Evolutionary conservation across 92 coral and sea anemone species (phyloP).

Genomic region (Porites divaricata): DNA sequence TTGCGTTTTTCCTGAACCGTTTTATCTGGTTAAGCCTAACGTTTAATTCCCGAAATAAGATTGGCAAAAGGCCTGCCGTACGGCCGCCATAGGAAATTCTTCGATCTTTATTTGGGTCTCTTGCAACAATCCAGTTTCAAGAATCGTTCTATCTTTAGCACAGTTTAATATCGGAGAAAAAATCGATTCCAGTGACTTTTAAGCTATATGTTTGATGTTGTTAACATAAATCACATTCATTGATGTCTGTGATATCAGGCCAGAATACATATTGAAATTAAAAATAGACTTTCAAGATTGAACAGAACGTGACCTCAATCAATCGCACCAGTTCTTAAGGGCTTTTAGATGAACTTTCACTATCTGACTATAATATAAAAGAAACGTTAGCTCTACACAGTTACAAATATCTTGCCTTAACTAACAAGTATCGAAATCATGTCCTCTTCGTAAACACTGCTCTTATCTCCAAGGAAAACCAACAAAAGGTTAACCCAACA

Average conservation of each 20-base stretch:
- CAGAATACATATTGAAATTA: conserved; percentile 17
- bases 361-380: conserved; percentile 1
- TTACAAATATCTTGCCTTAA: conserved; percentile 7
- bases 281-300: conserved; percentile 22
- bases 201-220: conserved; percentile 38
- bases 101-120: conserved; percentile 1
- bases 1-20: conserved; percentile 12
- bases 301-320: background rate
- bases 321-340: background rate
- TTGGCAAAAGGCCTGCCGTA: conserved; percentile 6
- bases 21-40: conserved; percentile 32
- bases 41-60: conserved; percentile 36
- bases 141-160: conserved; percentile 31
- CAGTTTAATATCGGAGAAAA: conserved; percentile 23
- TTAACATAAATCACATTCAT: conserved; percentile 17
- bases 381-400: background rate
- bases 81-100: conserved; percentile 25
- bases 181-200: conserved; percentile 24
- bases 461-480: conserved; percentile 28
- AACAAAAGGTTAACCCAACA: conserved; percentile 44
- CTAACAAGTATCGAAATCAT: conserved; percentile 30
- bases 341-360: background rate
- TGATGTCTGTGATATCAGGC: conserved; percentile 15
- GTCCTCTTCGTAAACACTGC: background rate
- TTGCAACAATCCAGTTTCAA: no score